Conservation (phyloP, 2,797 vertebrate genomes). For the Onychomys torridus region DNA sequence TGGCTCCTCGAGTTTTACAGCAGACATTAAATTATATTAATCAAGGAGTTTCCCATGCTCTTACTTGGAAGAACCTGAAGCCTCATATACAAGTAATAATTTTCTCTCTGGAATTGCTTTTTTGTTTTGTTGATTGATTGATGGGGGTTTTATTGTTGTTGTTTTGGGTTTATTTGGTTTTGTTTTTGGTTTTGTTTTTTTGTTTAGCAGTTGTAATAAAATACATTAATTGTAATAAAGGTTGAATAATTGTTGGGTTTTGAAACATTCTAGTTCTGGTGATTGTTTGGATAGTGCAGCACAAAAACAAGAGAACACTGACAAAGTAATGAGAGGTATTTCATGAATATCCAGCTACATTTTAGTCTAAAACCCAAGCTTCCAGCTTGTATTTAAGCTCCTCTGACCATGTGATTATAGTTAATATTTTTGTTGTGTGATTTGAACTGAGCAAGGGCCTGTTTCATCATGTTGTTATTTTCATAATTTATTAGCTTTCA, state of each 20-base stretch:
- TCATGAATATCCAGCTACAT: neutral
- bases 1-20: constrained; percentile 98
- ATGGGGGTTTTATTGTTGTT: no score
- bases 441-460: constrained; percentile 8
- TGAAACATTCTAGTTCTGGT: neutral
- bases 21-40: constrained; percentile 99
- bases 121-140: neutral
- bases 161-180: no score
- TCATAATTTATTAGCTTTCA: constrained; percentile 45
- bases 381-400: neutral
- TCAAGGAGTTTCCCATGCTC: constrained; percentile 98
- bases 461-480: constrained; percentile 23
- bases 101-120: constrained; percentile 33
- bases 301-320: neutral
- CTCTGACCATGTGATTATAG: neutral
- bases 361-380: constrained; percentile 31
- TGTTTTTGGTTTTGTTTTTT: neutral
- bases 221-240: constrained; percentile 14
- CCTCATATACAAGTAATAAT: constrained; percentile 96
- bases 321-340: neutral
- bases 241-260: constrained; percentile 23
- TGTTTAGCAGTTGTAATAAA: constrained; percentile 50
- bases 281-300: constrained; percentile 16
- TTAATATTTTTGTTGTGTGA: constrained; percentile 24
- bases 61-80: constrained; percentile 99